phyloP scores from a whole-genome alignment of 2,888 invertebrate genomes.

The Tyria jacobaeae region DNA sequence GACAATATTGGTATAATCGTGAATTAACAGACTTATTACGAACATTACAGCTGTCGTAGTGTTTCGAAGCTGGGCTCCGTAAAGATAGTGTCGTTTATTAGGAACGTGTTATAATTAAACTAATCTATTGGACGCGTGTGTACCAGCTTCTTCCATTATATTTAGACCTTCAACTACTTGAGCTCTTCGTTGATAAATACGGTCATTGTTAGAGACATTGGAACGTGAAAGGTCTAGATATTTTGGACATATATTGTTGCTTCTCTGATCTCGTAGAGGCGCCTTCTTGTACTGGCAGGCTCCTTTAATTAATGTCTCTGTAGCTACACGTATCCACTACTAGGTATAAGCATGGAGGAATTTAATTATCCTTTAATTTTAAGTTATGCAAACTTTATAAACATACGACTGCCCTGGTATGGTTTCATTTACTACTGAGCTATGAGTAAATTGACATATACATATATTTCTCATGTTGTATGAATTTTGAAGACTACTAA shows the following conservation, averaged over 20 bases:
- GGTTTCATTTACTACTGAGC: no score
- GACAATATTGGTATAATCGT: neutral
- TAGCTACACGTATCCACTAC: conserved; percentile 71
- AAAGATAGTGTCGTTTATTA: conserved; percentile 64
- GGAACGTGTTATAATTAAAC: conserved; percentile 72
- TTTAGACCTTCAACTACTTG: conserved; percentile 45
- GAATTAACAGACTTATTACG: conserved; percentile 14
- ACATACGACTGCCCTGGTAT: no score
- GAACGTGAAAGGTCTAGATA: conserved; percentile 57
- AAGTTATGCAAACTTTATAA: conserved; percentile 61
- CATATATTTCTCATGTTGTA: no score
- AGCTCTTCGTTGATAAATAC: conserved; percentile 38
- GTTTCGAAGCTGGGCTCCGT: conserved; percentile 48
- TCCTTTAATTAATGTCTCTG: conserved; percentile 82
- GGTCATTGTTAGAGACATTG: conserved; percentile 39
- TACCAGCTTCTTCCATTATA: conserved; percentile 60
- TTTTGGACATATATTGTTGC: conserved; percentile 65
- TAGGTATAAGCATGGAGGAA: conserved; percentile 65
- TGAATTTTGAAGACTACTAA: no score
- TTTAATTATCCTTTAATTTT: no score
- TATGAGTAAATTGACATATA: no score
- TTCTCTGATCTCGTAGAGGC: conserved; percentile 72
- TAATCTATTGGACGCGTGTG: conserved; percentile 71
- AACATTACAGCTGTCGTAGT: conserved; percentile 21
- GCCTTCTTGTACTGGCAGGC: conserved; percentile 82